Conservation (phyloP, 2,888 invertebrate species). For the Netelia inedita region DNA sequence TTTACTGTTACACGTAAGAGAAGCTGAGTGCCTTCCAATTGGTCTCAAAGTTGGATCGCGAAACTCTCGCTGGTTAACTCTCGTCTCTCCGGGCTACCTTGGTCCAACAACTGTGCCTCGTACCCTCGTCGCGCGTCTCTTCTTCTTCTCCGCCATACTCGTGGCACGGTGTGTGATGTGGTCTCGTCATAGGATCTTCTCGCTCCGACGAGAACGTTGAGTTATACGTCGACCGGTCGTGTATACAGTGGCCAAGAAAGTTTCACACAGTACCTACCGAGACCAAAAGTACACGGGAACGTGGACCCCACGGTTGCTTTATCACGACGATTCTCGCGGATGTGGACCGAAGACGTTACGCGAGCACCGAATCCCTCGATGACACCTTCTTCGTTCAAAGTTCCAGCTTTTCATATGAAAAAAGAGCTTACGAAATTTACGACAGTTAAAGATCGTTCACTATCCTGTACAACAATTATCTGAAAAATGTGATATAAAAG, state of each 20-base stretch:
- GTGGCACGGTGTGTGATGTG: background rate
- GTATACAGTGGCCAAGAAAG: constrained; percentile 33
- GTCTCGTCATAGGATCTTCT: constrained; percentile 54
- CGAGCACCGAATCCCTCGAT: too few species aligned
- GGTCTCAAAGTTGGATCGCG: constrained; percentile 52
- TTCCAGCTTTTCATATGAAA: background rate
- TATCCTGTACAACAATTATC: background rate
- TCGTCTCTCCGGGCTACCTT: background rate
- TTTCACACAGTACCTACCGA: constrained; percentile 15
- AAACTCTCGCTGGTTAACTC: constrained; percentile 41
- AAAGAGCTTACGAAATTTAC: background rate
- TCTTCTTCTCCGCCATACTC: background rate
- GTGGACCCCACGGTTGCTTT: constrained; percentile 35
- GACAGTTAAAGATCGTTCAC: too few species aligned
- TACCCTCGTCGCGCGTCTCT: background rate
- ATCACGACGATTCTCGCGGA: constrained; percentile 15
- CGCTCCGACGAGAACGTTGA: constrained; percentile 38
- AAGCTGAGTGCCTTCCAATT: constrained; percentile 56
- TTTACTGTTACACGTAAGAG: constrained; percentile 52
- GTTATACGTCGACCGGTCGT: constrained; percentile 19
- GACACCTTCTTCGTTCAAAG: too few species aligned
- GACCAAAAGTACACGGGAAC: constrained; percentile 27
- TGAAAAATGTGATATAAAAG: background rate
- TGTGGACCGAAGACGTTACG: background rate
- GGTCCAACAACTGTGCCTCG: background rate